Base-by-base conservation (phyloP, 2,888 invertebrate species). In the Corythucha ciliata region DNA sequence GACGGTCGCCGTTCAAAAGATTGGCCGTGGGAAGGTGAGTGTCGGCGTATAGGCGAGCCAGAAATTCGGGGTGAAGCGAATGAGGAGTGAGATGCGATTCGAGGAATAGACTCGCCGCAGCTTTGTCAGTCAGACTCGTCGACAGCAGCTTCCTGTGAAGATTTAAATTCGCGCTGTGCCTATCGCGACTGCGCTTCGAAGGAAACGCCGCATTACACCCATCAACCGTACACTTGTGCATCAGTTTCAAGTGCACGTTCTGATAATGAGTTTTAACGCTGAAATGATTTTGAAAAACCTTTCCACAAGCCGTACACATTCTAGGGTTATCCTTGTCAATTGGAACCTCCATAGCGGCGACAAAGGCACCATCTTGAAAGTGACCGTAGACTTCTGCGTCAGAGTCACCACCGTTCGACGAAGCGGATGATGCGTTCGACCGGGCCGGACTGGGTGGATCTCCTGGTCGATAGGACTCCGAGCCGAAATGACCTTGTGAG, bases 171-270 rank as follows among this genome's bases (percentile, higher is more conserved):
- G 90, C 81, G 65, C 89, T 89, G 69, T 96, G 94, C 2, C 91
- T 77, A 64, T 96, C 94, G 61, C 93, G 80, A 63, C 86, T 89
- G 52, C 91, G 74, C 66, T 91, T 93, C 1, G 93, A 92, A 4
- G 91, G 87, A 67, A 94, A 96, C 0, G 91, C 86, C 0, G 93
- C 93, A 69, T 87, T 87, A 68, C 96, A 96, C 1, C 93, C 92
- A 59, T 92, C 92, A 22, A 91, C 83, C 63, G 83, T 88, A 71
- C 96, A 96, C 66, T 87, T 88, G 70, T 93, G 93, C 84, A 92
- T 89, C 54, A 93, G 71, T 70, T 94, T 94, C 47, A 94, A 78
- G 70, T 96, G 94, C 8, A 90, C 87, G 68, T 89, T 93, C 72
- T 92, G 92, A 68, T 91, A 94, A 68, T 96, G 96, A 1, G 88